A percentile compares a stretch with the other conserved stretches of the same genome.
These are phyloP conservation scores for Coccyzus lansbergi DNA, from an alignment of 2,797 vertebrate genomes.

Conservation along the genomic window DNA sequence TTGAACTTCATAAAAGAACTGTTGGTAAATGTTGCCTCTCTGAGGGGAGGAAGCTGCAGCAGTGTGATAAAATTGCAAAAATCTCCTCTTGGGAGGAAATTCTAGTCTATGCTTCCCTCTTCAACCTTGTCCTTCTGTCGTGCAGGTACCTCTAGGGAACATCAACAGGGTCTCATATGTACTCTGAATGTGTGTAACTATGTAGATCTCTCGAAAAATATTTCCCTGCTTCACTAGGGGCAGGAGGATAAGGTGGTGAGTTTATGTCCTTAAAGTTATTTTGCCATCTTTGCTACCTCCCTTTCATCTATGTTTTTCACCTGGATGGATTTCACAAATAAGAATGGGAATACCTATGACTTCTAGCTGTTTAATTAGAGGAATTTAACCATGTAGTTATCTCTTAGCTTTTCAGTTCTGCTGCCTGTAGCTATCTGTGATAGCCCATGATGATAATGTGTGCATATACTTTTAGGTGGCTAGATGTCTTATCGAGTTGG, in stretches of 20 bases:
- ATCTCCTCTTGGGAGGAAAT: neutral
- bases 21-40: conserved; percentile 37
- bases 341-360: neutral
- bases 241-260: neutral
- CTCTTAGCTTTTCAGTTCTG: neutral
- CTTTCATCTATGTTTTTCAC: neutral
- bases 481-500: neutral
- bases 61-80: conserved; percentile 37
- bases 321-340: neutral
- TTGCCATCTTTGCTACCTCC: neutral
- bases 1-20: conserved; percentile 57
- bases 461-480: neutral
- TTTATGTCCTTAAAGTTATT: neutral
- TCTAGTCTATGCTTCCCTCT: neutral
- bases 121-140: neutral
- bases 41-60: conserved; percentile 4
- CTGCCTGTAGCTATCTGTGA: neutral
- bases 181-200: neutral
- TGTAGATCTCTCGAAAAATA: neutral
- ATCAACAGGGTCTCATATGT: neutral
- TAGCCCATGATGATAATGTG: neutral
- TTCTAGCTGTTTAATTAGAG: neutral
- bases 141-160: neutral
- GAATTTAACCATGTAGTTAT: neutral
- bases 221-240: neutral